These are phyloP conservation scores for Drosophila pegasa DNA, from an alignment of 2,888 invertebrate genomes.

Conservation along the genomic window DNA sequence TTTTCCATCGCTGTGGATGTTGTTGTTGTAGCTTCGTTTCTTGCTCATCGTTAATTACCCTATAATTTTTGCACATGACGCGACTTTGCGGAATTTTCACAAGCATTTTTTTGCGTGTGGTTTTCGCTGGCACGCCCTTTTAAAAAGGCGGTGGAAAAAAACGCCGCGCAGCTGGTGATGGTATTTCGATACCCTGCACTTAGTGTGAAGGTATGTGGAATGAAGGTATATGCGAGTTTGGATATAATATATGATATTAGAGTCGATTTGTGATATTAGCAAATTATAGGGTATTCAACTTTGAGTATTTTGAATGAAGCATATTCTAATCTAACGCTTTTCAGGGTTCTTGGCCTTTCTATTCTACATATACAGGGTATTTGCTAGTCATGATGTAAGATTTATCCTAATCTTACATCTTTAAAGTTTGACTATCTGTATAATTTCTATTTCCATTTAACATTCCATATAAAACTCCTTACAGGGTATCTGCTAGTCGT, in stretches of 20 bases:
- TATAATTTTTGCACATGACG: conserved; percentile 78
- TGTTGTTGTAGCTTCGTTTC: conserved; percentile 27
- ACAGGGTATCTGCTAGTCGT: conserved; percentile 1
- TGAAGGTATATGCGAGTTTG: neutral
- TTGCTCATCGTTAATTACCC: conserved; percentile 69
- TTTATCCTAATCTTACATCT: no score
- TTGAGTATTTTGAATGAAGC: neutral
- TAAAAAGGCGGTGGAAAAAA: conserved; percentile 34
- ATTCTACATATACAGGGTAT: no score
- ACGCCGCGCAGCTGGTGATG: conserved; percentile 59
- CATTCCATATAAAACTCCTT: neutral
- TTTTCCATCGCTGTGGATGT: no score
- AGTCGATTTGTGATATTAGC: neutral
- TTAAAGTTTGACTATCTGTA: no score
- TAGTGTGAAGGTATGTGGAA: neutral
- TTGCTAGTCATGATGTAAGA: no score
- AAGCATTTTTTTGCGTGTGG: conserved; percentile 58
- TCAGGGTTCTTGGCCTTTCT: neutral
- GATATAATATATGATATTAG: no score
- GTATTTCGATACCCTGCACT: conserved; percentile 22
- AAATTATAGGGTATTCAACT: neutral
- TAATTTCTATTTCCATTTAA: neutral
- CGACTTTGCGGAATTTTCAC: conserved; percentile 61
- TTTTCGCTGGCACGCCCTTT: conserved; percentile 55
- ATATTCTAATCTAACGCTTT: neutral